A percentile compares a stretch with the other conserved stretches of the same genome.
Conservation (phyloP, 2,888 invertebrate species). For the Parnassius glacialis region DNA sequence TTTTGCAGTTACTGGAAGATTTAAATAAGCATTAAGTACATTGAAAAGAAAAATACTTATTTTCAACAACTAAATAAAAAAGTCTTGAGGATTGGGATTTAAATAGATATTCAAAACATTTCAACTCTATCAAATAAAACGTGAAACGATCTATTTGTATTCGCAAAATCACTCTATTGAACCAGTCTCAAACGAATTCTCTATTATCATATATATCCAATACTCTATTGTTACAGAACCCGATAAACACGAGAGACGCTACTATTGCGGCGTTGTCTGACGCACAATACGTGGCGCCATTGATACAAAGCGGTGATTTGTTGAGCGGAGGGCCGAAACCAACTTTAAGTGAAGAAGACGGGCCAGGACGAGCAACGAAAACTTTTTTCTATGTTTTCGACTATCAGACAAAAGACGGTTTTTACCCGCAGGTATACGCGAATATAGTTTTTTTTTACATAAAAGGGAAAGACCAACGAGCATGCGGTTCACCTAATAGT, state of each 20-base stretch:
- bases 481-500: no score
- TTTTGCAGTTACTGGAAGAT: no score
- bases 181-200: neutral
- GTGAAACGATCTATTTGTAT: no score
- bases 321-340: conserved; percentile 86
- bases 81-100: no score
- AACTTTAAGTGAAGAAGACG: conserved; percentile 74
- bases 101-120: no score
- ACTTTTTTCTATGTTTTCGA: conserved; percentile 95
- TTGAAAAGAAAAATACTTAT: neutral
- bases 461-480: no score
- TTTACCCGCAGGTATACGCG: conserved; percentile 88
- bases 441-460: no score
- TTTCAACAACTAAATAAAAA: no score
- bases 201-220: conserved; percentile 4
- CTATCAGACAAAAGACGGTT: conserved; percentile 94
- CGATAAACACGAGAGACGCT: conserved; percentile 92
- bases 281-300: conserved; percentile 95
- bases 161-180: no score
- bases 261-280: conserved; percentile 96
- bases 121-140: no score
- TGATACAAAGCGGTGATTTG: conserved; percentile 91
- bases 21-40: no score
- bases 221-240: conserved; percentile 82
- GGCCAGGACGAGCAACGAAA: conserved; percentile 83